Evolutionary conservation across 1,140 invertebrate species (phyloP).

Genomic region (Papilio polyxenes): DNA sequence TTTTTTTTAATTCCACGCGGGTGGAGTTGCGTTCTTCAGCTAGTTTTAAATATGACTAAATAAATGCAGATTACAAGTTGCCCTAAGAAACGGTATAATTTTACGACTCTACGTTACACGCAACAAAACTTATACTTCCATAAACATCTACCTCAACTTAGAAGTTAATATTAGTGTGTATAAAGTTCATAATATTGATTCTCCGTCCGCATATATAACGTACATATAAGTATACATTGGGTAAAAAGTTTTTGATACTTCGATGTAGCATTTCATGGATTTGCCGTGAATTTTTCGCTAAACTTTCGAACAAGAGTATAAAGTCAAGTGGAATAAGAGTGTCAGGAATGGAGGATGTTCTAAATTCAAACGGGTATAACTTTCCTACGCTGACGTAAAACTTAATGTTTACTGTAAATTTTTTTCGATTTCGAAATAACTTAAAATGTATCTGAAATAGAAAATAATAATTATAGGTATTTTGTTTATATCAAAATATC

Average conservation of each 20-base stretch:
- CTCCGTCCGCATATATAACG: slow-evolving; percentile 31
- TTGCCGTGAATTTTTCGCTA: slow-evolving; percentile 30
- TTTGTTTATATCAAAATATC: too few relatives aligned
- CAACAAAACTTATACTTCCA: slow-evolving; percentile 50
- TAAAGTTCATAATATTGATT: slow-evolving; percentile 50
- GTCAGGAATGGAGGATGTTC: slow-evolving; percentile 32
- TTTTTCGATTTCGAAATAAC: neutral
- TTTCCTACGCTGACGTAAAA: slow-evolving; percentile 31
- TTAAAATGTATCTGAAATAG: neutral
- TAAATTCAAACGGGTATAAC: slow-evolving; percentile 34
- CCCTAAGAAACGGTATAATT: slow-evolving; percentile 48
- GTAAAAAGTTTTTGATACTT: slow-evolving; percentile 32
- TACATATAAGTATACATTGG: slow-evolving; percentile 8
- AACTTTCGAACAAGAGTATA: slow-evolving; percentile 37
- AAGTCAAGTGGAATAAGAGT: slow-evolving; percentile 40
- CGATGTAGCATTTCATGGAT: slow-evolving; percentile 36
- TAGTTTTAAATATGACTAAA: neutral
- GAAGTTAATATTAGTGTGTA: slow-evolving; percentile 40
- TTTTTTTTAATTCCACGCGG: too few relatives aligned
- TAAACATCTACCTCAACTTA: slow-evolving; percentile 39
- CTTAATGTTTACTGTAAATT: slow-evolving; percentile 30
- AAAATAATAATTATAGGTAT: too few relatives aligned
- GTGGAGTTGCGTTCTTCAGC: too few relatives aligned
- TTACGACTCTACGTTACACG: slow-evolving; percentile 53
- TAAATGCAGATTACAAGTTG: neutral